Evolutionary conservation across 1,140 invertebrate species (phyloP), one percentile per base, ranked within the genome.

Genomic region (Harpegnathos saltator): DNA sequence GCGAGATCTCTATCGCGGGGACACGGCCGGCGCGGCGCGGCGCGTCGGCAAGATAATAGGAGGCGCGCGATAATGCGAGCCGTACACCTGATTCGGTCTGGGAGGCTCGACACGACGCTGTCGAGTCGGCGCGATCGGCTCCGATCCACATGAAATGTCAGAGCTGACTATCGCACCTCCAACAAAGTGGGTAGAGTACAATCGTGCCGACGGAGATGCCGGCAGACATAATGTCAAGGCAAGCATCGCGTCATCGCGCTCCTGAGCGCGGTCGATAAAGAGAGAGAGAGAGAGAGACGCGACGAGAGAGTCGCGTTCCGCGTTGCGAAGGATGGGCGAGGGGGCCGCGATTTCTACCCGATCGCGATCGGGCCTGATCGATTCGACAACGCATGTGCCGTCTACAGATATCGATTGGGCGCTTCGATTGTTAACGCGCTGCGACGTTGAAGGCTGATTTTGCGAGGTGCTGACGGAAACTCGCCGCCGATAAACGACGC

Each of bases 181-280:
- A 88, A 75, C 74, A 69, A 66, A 87, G 61, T 56, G 69, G 62
- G 63, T 82, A 69, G 62, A 81, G 56, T 48, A 56, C 29, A 72
- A 14, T 63, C 73, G 69, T 33, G 74, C 22, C 78, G 77, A 52
- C 29, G 75, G 61, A 74, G 58, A 72, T 68, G 77, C 56, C 50
- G 74, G 72, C 44, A 69, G 87, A 86, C 85, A 89, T 89, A 89
- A 89, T 89, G 88, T 89, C 88, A 89, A 89, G 87, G 85, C 71
- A 89, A 89, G 77, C 66, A 61, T 26, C 66, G 72, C 54, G 54
- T 59, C 29, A 82, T 89, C 84, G 77, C 85, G 50, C n/a, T n/a
- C n/a, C n/a, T n/a, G n/a, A n/a, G 0, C 19, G 59, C 50, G 17
- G 9, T 22, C 26, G 24, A 12, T 15, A 63, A 61, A 78, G 83